These are phyloP conservation scores for Eleutherodactylus coqui DNA, from an alignment of 2,797 vertebrate genomes.

Conservation along the genomic window DNA sequence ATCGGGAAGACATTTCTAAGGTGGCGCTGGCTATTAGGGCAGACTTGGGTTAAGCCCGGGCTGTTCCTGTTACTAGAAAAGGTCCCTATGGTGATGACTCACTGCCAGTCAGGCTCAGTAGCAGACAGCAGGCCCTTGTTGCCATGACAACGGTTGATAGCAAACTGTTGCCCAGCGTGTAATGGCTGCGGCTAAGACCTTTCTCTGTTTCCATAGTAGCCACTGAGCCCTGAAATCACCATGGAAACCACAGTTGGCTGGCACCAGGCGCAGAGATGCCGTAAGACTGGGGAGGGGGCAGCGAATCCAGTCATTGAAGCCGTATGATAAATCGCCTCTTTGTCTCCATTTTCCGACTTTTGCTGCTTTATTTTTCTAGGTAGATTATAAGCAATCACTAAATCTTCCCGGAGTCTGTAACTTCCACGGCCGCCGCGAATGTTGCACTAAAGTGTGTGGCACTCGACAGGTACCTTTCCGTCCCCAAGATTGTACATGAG, in stretches of 20 bases:
- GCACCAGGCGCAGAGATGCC: slow-evolving; percentile 3
- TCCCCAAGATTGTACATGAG: background rate
- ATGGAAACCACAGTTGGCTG: background rate
- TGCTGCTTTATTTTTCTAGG: slow-evolving; percentile 24
- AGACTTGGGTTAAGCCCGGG: slow-evolving; percentile 4
- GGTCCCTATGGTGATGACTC: background rate
- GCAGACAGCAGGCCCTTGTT: background rate
- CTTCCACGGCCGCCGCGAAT: background rate
- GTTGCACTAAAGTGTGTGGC: slow-evolving; percentile 6
- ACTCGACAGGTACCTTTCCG: background rate
- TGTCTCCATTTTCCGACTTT: slow-evolving; percentile 3
- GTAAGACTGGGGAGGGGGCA: background rate
- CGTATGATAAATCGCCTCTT: background rate
- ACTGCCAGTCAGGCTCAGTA: slow-evolving; percentile 16
- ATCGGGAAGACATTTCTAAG: background rate
- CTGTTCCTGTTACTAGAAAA: background rate
- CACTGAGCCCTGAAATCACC: background rate
- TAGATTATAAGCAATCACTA: slow-evolving; percentile 13
- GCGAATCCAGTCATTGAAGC: background rate
- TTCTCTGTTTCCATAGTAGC: background rate
- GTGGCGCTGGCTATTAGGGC: background rate
- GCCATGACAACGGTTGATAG: slow-evolving; percentile 16
- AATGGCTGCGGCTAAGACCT: background rate
- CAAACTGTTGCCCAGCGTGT: background rate
- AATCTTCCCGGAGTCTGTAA: slow-evolving; percentile 5